phyloP scores from a whole-genome alignment of 53 echinoderm and acorn worm genomes.

The Henricia sp. region DNA sequence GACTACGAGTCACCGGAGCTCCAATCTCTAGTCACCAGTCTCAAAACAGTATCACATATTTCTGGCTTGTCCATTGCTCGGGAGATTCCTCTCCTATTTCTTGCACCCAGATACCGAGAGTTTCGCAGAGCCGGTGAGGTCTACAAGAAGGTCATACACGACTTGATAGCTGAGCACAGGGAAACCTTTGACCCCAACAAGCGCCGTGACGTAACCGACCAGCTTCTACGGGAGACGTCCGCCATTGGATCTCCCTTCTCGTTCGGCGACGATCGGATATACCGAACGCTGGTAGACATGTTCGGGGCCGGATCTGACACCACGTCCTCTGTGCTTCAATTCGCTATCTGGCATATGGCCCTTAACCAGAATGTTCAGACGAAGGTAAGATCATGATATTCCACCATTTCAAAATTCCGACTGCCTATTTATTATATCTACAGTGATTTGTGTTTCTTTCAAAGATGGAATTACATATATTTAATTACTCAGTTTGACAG shows the following conservation, averaged over 20 bases:
- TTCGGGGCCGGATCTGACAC: constrained; percentile 47
- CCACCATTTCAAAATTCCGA: too few species aligned
- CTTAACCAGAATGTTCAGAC: constrained; percentile 5
- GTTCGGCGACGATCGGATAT: constrained; percentile 42
- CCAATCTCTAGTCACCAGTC: neutral
- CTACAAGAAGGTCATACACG: constrained; percentile 4
- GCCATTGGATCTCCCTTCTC: neutral
- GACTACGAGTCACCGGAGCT: constrained; percentile 41
- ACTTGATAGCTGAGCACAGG: constrained; percentile 19
- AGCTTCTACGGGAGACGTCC: constrained; percentile 41
- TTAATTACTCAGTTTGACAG: too few species aligned
- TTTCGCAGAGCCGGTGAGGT: constrained; percentile 6
- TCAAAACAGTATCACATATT: constrained; percentile 33
- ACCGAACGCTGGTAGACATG: constrained; percentile 40
- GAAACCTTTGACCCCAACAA: constrained; percentile 21
- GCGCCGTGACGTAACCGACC: constrained; percentile 44
- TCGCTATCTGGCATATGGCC: constrained; percentile 40
- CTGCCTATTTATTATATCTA: too few species aligned
- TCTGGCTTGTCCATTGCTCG: constrained; percentile 30
- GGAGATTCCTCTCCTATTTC: constrained; percentile 39
- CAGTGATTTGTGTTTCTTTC: too few species aligned
- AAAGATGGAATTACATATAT: too few species aligned
- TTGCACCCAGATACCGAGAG: constrained; percentile 28
- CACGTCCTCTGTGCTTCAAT: constrained; percentile 45
- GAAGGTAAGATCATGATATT: neutral